Percentiles rank a stretch among this genome's conserved stretches.
phyloP scores from a whole-genome alignment of 2,888 invertebrate species.

The Dione juno region DNA sequence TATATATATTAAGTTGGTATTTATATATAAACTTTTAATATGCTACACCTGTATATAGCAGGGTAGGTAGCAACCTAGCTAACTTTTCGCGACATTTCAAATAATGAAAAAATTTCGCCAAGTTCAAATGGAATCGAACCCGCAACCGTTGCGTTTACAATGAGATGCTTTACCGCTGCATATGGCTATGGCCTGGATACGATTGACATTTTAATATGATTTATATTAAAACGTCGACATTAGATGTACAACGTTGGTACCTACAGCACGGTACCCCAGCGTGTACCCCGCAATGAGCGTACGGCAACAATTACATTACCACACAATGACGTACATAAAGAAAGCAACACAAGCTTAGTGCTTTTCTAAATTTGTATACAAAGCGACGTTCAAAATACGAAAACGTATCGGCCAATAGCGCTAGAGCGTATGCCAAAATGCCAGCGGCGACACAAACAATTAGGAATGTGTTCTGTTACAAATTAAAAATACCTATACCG shows the following conservation, averaged over 20 bases:
- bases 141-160: too few relatives aligned
- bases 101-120: too few relatives aligned
- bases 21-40: too few relatives aligned
- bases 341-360: constrained; percentile 67
- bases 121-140: too few relatives aligned
- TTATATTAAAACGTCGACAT: background rate
- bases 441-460: constrained; percentile 74
- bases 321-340: constrained; percentile 75
- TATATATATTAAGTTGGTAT: background rate
- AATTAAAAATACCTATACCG: constrained; percentile 65
- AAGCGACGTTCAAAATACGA: constrained; percentile 76
- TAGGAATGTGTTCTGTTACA: constrained; percentile 77
- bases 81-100: too few relatives aligned
- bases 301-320: constrained; percentile 77
- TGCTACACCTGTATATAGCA: too few relatives aligned
- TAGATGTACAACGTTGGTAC: constrained; percentile 5
- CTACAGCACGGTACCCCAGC: constrained; percentile 25
- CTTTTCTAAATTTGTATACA: constrained; percentile 80
- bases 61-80: too few relatives aligned
- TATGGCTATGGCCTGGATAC: background rate
- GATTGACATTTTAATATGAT: background rate
- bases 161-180: too few relatives aligned
- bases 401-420: constrained; percentile 73
- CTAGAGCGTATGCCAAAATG: constrained; percentile 77
- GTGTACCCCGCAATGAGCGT: constrained; percentile 61